A percentile compares a stretch with the other conserved stretches of the same genome.
These are phyloP conservation scores for Nasalis larvatus DNA, from an alignment of 2,113 vertebrate genomes.

Conservation along the genomic window DNA sequence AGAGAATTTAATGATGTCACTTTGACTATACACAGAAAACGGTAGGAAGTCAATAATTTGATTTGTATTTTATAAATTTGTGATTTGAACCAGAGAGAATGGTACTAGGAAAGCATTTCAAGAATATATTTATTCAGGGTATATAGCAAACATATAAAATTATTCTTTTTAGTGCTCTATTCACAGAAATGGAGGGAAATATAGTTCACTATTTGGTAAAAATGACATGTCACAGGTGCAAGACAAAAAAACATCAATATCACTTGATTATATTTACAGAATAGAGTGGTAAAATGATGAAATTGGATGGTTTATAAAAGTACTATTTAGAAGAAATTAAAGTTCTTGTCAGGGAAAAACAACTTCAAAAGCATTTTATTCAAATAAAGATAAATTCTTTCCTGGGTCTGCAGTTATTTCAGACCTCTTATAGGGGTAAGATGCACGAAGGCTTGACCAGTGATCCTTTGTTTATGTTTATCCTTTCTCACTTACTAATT, in stretches of 20 bases:
- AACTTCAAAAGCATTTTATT: neutral
- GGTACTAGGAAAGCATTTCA: neutral
- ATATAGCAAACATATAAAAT: neutral
- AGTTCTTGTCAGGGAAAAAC: neutral
- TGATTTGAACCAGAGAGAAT: neutral
- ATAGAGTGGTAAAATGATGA: neutral
- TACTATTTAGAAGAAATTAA: neutral
- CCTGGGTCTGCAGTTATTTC: neutral
- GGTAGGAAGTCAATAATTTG: neutral
- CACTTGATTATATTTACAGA: neutral
- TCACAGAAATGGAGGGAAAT: neutral
- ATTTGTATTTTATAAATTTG: neutral
- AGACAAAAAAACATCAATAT: neutral
- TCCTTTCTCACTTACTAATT: neutral
- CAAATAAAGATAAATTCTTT: neutral
- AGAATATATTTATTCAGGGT: neutral
- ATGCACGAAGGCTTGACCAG: neutral
- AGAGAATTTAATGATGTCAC: neutral
- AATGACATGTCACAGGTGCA: neutral
- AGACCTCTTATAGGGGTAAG: neutral
- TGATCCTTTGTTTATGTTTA: neutral
- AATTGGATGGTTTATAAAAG: neutral
- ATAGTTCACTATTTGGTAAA: neutral
- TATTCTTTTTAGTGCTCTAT: neutral
- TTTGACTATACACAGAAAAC: neutral